Evolutionary conservation across 2,113 vertebrate genomes (phyloP).

Genomic region (Hydrolagus affinis): DNA sequence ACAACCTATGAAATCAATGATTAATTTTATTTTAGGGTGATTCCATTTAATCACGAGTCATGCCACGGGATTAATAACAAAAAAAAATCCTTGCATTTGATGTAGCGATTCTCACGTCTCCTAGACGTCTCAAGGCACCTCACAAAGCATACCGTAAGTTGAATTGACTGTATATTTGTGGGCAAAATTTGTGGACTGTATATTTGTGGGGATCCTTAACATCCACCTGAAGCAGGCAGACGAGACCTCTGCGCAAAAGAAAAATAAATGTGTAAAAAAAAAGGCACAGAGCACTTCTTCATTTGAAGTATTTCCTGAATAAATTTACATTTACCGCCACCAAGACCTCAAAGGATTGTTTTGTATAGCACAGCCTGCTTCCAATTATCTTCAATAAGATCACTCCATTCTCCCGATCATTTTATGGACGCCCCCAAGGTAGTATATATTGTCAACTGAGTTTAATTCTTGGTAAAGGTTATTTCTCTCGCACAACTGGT

Average conservation of each 20-base stretch:
- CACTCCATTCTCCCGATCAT: slow-evolving; percentile 4
- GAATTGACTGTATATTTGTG: no score
- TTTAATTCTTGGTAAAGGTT: not conserved
- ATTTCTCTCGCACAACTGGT: not conserved
- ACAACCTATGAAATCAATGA: no score
- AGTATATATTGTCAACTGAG: not conserved
- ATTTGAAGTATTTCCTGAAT: not conserved
- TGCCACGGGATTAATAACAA: no score
- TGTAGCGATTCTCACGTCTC: no score
- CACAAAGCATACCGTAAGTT: no score
- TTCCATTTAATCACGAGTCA: no score
- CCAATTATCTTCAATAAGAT: slow-evolving; percentile 4
- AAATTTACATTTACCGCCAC: slow-evolving; percentile 6
- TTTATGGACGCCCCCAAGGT: slow-evolving; percentile 26
- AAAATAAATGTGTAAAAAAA: not conserved
- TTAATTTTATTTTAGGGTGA: no score
- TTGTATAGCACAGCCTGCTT: slow-evolving; percentile 13
- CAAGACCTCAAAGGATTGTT: not conserved
- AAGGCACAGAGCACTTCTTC: not conserved
- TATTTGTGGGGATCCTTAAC: no score
- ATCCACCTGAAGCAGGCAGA: no score
- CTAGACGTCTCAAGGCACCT: no score
- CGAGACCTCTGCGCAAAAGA: not conserved
- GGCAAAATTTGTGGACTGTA: no score
- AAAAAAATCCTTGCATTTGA: no score